Conservation (phyloP, 1,140 invertebrate genomes). For the Heterodera schachtii region DNA sequence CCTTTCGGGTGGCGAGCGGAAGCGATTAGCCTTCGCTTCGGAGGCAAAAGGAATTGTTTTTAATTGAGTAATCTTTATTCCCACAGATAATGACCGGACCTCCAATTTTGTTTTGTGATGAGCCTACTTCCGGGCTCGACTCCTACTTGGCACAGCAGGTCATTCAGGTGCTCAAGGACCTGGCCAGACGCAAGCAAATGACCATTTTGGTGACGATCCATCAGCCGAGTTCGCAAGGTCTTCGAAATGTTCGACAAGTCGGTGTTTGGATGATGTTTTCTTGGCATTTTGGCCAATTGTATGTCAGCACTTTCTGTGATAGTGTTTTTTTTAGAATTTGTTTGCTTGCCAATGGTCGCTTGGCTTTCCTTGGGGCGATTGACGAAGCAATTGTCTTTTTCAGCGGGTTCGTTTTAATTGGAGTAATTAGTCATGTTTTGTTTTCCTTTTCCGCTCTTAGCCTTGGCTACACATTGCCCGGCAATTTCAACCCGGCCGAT, state of each 20-base stretch:
- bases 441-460: constrained; percentile 31
- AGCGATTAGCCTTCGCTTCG: constrained; percentile 89
- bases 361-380: constrained; percentile 83
- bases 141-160: constrained; percentile 82
- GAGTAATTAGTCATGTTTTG: neutral
- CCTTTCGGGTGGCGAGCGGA: constrained; percentile 90
- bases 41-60: constrained; percentile 73
- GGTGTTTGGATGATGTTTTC: constrained; percentile 3
- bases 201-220: constrained; percentile 92
- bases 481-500: constrained; percentile 92
- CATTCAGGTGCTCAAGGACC: constrained; percentile 70
- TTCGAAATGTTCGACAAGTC: constrained; percentile 86
- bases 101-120: constrained; percentile 91
- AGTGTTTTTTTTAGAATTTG: constrained; percentile 50
- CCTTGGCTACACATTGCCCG: constrained; percentile 68
- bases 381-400: constrained; percentile 68
- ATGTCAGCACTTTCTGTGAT: too few species aligned
- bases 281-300: neutral
- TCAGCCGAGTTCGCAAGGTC: constrained; percentile 90
- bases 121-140: constrained; percentile 89
- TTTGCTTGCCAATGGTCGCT: constrained; percentile 81
- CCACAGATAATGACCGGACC: constrained; percentile 86
- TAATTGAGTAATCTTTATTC: constrained; percentile 59
- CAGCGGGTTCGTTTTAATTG: constrained; percentile 18
- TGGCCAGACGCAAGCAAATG: constrained; percentile 79